phyloP scores from a whole-genome alignment of 1,140 invertebrate species.

The Melitaea cinxia region DNA sequence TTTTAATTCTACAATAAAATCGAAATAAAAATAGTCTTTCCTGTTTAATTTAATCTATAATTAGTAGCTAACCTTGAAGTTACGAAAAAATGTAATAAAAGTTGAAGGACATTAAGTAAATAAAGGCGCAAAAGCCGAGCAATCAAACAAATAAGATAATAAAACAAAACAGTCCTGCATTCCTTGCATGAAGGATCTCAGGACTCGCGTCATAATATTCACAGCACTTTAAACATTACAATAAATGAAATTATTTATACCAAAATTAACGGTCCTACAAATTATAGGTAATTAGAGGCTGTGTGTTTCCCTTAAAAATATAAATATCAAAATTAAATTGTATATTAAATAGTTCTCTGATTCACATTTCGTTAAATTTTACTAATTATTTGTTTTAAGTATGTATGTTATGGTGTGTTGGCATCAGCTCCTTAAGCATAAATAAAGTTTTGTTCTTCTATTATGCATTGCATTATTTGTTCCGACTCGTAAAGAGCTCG shows the following conservation, averaged over 20 bases:
- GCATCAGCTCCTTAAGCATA: too few relatives aligned
- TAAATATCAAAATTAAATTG: too few relatives aligned
- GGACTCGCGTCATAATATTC: slow-evolving; percentile 3
- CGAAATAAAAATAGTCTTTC: slow-evolving; percentile 15
- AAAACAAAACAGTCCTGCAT: slow-evolving; percentile 25
- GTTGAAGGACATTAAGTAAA: slow-evolving; percentile 27
- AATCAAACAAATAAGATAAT: slow-evolving; percentile 35
- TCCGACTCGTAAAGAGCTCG: slow-evolving; percentile 7
- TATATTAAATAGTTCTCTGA: too few relatives aligned
- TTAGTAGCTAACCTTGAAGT: slow-evolving; percentile 14
- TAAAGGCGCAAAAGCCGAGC: slow-evolving; percentile 17
- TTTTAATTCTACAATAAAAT: slow-evolving; percentile 3
- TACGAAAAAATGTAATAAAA: slow-evolving; percentile 25
- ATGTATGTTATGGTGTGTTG: too few relatives aligned
- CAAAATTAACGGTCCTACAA: too few relatives aligned
- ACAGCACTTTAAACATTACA: slow-evolving; percentile 1
- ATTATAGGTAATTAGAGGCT: too few relatives aligned
- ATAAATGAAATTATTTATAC: too few relatives aligned
- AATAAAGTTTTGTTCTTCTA: too few relatives aligned
- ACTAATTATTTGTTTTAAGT: too few relatives aligned
- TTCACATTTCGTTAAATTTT: too few relatives aligned
- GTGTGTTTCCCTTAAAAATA: too few relatives aligned
- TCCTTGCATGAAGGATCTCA: slow-evolving; percentile 13
- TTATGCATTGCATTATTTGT: too few relatives aligned
- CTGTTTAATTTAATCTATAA: slow-evolving; percentile 2